phyloP scores from a whole-genome alignment of 2,888 invertebrate genomes.

The Hydriomena furcata region DNA sequence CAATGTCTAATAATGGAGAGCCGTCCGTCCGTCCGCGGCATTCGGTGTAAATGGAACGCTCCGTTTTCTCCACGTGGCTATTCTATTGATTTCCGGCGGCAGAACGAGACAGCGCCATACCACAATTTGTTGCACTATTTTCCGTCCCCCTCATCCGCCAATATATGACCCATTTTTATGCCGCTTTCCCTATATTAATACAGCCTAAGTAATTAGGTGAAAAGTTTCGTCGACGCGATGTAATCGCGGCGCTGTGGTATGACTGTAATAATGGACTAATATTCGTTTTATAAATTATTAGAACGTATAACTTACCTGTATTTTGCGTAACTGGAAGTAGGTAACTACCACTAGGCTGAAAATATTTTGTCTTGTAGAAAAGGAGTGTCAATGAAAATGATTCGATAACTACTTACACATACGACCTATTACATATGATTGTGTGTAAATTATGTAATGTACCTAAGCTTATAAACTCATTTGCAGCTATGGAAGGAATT shows the following conservation, averaged over 20 bases:
- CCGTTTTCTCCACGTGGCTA: conserved; percentile 79
- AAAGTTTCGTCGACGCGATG: conserved; percentile 63
- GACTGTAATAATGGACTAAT: conserved; percentile 17
- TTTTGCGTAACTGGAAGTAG: too few relatives aligned
- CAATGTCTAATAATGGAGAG: conserved; percentile 59
- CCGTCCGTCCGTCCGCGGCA: conserved; percentile 54
- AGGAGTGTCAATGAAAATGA: too few relatives aligned
- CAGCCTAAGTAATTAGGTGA: conserved; percentile 80
- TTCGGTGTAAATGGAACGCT: conserved; percentile 73
- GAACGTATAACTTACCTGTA: conserved; percentile 5
- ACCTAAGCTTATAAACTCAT: too few relatives aligned
- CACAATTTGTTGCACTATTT: conserved; percentile 82
- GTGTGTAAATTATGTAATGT: too few relatives aligned
- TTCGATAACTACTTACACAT: too few relatives aligned
- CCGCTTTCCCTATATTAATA: conserved; percentile 80
- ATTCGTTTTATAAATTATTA: conserved; percentile 9
- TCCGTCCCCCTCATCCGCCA: conserved; percentile 71
- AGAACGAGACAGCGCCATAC: conserved; percentile 70
- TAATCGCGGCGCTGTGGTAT: conserved; percentile 45
- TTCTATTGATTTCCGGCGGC: conserved; percentile 83
- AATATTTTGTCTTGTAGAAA: too few relatives aligned
- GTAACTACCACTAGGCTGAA: too few relatives aligned
- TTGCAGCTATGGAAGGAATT: too few relatives aligned
- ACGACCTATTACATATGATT: too few relatives aligned
- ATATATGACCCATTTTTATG: conserved; percentile 84